Percentiles rank a stretch among this genome's conserved stretches.
These are phyloP conservation scores for Amblyjoppa fuscipennis DNA, from an alignment of 2,888 invertebrate genomes.

Conservation along the genomic window DNA sequence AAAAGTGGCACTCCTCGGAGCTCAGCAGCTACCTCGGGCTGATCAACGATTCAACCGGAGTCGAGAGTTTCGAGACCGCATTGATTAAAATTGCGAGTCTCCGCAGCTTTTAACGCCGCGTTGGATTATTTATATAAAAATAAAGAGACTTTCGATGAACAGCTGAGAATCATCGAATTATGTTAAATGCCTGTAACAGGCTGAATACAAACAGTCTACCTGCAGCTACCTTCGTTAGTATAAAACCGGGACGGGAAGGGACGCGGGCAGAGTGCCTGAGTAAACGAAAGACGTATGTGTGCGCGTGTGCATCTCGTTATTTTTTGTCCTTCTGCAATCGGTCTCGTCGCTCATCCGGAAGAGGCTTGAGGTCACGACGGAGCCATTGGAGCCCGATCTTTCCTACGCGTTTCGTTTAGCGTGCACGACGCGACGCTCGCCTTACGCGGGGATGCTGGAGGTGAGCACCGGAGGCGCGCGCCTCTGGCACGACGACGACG, in stretches of 20 bases:
- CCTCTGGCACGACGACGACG: slow-evolving; percentile 9
- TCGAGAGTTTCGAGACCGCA: slow-evolving; percentile 37
- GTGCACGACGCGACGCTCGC: slow-evolving; percentile 25
- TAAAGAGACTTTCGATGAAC: slow-evolving; percentile 32
- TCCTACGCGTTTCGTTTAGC: slow-evolving; percentile 32
- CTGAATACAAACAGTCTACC: not conserved
- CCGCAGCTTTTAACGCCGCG: not conserved
- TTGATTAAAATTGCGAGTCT: slow-evolving; percentile 52
- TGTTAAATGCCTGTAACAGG: slow-evolving; percentile 1
- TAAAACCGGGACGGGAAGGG: slow-evolving; percentile 1
- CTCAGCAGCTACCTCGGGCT: not conserved
- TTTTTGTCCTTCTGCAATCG: not conserved
- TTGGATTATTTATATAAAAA: slow-evolving; percentile 8
- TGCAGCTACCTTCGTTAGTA: slow-evolving; percentile 6
- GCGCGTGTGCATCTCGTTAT: not conserved
- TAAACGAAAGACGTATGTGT: slow-evolving; percentile 27
- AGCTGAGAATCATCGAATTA: slow-evolving; percentile 26
- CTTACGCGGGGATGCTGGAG: slow-evolving; percentile 24
- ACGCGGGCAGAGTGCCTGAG: slow-evolving; percentile 8
- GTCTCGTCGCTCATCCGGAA: slow-evolving; percentile 6
- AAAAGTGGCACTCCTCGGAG: slow-evolving; percentile 60
- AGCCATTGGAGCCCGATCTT: slow-evolving; percentile 8
- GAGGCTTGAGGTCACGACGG: slow-evolving; percentile 34
- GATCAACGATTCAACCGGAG: slow-evolving; percentile 18
- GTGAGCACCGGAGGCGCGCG: slow-evolving; percentile 40